Evolutionary conservation across 2,888 invertebrate species (phyloP).

Genomic region (Hirudinaria manillensis): DNA sequence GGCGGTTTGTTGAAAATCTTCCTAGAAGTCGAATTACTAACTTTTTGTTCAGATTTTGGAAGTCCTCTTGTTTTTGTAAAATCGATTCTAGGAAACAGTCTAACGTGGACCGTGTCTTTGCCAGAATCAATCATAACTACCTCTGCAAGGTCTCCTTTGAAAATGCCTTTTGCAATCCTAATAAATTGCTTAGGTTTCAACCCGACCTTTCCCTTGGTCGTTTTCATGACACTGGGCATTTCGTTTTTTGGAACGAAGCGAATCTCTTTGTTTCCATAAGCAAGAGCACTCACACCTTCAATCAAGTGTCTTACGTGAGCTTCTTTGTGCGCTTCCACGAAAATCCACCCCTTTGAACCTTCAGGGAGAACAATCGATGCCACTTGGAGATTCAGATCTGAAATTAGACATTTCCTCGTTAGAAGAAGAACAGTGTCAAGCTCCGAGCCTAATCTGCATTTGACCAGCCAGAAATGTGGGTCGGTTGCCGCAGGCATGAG

Average conservation of each 20-base stretch:
- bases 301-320: conserved; percentile 88
- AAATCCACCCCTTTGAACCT: conserved; percentile 86
- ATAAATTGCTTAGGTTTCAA: conserved; percentile 77
- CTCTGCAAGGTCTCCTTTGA: conserved; percentile 84
- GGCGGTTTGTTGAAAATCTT: conserved; percentile 74
- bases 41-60: background rate
- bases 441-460: too few relatives aligned
- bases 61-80: conserved; percentile 73
- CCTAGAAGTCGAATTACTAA: background rate
- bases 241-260: background rate
- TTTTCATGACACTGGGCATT: background rate
- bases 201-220: background rate
- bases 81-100: conserved; percentile 88
- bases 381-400: too few relatives aligned
- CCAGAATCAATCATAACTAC: conserved; percentile 94
- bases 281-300: conserved; percentile 81
- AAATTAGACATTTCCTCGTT: too few relatives aligned
- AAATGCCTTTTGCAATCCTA: conserved; percentile 78
- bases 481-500: too few relatives aligned
- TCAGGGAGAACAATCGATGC: background rate
- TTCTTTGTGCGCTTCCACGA: conserved; percentile 95
- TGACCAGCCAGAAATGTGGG: too few relatives aligned
- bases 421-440: too few relatives aligned
- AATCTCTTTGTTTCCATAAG: conserved; percentile 66
- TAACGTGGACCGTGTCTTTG: conserved; percentile 91